These are phyloP conservation scores for Dendroctonus valens DNA, from an alignment of 1,140 invertebrate genomes.

Conservation along the genomic window DNA sequence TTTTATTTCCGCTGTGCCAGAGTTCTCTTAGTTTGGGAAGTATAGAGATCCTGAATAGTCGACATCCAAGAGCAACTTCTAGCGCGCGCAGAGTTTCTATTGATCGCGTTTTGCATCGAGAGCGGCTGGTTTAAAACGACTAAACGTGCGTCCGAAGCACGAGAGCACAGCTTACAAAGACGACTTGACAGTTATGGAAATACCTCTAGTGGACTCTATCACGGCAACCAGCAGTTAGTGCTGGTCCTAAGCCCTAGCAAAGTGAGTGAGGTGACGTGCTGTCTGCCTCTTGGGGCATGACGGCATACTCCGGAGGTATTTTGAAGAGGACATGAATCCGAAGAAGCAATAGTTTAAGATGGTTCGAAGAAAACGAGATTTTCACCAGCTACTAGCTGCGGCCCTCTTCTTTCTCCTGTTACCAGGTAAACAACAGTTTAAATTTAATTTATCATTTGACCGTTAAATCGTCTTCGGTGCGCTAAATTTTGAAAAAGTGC, in stretches of 20 bases:
- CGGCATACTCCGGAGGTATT: constrained; percentile 14
- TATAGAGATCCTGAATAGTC: constrained; percentile 12
- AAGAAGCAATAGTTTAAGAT: too few relatives aligned
- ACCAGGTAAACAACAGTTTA: too few relatives aligned
- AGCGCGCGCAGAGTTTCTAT: constrained; percentile 8
- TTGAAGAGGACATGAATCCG: constrained; percentile 11
- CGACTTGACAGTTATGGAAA: constrained; percentile 15
- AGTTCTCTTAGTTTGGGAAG: constrained; percentile 12
- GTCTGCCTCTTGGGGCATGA: constrained; percentile 8
- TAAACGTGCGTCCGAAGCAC: constrained; percentile 13
- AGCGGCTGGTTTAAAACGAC: constrained; percentile 11
- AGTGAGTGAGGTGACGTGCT: constrained; percentile 19
- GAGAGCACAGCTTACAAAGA: constrained; percentile 6
- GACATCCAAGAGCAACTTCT: background rate
- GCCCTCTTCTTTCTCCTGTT: too few relatives aligned
- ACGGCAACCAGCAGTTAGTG: constrained; percentile 18
- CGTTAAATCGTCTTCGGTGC: too few relatives aligned
- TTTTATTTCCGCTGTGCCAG: constrained; percentile 14
- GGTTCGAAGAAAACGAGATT: too few relatives aligned
- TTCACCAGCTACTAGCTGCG: too few relatives aligned
- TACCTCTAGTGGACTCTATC: constrained; percentile 11
- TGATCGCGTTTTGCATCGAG: constrained; percentile 13
- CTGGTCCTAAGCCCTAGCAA: constrained; percentile 9
- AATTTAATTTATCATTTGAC: too few relatives aligned
- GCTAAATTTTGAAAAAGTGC: too few relatives aligned